These are phyloP conservation scores for Macrosteles quadrilineatus DNA, from an alignment of 1,140 invertebrate species.

Conservation along the genomic window DNA sequence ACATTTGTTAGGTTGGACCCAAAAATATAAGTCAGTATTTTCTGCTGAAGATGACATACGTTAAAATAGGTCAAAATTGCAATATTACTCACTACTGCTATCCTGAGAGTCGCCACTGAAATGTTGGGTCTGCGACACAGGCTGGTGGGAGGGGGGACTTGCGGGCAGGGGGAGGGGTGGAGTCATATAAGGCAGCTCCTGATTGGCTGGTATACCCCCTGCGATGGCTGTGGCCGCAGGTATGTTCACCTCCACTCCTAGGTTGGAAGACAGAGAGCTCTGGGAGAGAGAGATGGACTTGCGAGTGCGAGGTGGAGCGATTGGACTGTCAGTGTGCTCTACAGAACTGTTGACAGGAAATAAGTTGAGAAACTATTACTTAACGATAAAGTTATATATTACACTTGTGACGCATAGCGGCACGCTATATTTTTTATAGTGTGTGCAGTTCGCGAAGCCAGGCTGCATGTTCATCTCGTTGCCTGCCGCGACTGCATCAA, in stretches of 20 bases:
- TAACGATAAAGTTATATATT: too few species aligned
- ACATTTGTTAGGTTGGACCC: too few species aligned
- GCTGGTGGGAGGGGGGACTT: constrained; percentile 47
- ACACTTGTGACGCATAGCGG: too few species aligned
- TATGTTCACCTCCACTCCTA: constrained; percentile 53
- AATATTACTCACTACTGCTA: constrained; percentile 70
- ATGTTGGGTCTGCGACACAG: constrained; percentile 54
- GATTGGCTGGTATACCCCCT: constrained; percentile 79
- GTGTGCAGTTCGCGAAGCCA: too few species aligned
- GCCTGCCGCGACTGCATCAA: too few species aligned
- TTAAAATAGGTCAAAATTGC: too few species aligned
- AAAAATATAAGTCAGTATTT: not conserved
- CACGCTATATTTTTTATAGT: too few species aligned
- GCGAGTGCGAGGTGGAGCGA: constrained; percentile 38
- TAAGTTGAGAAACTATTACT: too few species aligned
- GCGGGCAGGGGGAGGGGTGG: constrained; percentile 63
- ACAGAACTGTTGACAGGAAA: not conserved
- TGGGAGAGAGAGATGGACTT: constrained; percentile 34
- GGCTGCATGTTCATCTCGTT: too few species aligned
- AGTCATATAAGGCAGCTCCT: constrained; percentile 87
- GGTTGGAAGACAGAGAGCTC: constrained; percentile 19
- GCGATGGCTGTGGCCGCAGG: constrained; percentile 80
- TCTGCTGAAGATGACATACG: too few species aligned
- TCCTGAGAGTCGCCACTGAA: constrained; percentile 86
- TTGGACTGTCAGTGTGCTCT: constrained; percentile 28